phyloP scores from a whole-genome alignment of 2,797 vertebrate species.

The Australoheros facetus region DNA sequence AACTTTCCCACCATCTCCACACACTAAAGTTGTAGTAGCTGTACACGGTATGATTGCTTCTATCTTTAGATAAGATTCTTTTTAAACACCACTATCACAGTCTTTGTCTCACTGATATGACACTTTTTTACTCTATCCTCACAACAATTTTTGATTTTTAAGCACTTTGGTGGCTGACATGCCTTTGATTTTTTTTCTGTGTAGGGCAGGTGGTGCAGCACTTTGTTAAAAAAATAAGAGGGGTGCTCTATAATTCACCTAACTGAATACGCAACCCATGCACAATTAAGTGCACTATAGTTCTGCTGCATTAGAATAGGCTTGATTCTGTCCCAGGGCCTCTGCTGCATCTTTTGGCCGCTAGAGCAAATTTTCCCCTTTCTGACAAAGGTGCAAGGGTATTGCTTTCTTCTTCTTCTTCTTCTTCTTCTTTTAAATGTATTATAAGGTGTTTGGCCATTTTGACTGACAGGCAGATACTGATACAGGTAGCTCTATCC shows the following conservation, averaged over 20 bases:
- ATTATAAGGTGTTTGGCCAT: background rate
- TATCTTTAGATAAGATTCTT: background rate
- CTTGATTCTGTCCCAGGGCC: too few relatives aligned
- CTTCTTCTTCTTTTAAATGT: background rate
- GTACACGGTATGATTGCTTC: accelerated
- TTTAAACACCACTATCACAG: too few relatives aligned
- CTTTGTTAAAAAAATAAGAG: background rate
- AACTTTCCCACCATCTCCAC: too few relatives aligned
- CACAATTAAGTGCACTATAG: background rate
- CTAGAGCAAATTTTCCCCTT: background rate
- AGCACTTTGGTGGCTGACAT: background rate
- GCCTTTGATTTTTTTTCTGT: background rate
- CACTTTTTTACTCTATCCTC: background rate
- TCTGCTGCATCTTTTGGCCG: too few relatives aligned
- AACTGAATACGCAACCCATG: background rate
- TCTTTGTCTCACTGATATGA: background rate
- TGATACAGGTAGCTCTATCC: background rate
- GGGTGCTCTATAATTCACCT: background rate
- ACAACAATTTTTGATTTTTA: background rate
- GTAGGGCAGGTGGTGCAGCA: background rate
- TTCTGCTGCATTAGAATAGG: too few relatives aligned
- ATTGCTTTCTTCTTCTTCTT: background rate
- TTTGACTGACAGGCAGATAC: background rate
- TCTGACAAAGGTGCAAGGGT: background rate
- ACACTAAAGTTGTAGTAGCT: background rate